phyloP scores from a whole-genome alignment of 2,797 vertebrate species.

The Apogon talboti region DNA sequence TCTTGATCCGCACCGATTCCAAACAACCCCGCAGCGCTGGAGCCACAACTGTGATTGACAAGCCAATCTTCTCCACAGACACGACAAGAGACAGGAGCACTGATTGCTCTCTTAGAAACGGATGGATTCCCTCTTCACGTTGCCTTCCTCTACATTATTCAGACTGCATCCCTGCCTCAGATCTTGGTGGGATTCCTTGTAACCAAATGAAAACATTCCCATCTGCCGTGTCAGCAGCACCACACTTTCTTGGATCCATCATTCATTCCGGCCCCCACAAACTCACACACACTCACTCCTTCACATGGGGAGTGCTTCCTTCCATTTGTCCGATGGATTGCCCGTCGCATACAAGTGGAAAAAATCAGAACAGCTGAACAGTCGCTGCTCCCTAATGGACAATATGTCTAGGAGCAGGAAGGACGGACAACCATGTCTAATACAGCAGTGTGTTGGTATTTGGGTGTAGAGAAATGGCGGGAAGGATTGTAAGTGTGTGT shows the following conservation, averaged over 20 bases:
- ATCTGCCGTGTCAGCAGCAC: constrained; percentile 74
- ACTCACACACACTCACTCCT: constrained; percentile 40
- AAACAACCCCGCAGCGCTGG: constrained; percentile 36
- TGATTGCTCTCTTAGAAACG: constrained; percentile 47
- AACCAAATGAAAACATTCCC: constrained; percentile 78
- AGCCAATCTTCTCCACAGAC: constrained; percentile 39
- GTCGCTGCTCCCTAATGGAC: constrained; percentile 42
- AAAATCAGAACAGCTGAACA: constrained; percentile 72
- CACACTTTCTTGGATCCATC: constrained; percentile 64
- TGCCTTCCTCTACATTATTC: constrained; percentile 43
- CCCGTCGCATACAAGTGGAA: constrained; percentile 35
- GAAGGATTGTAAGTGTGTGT: constrained; percentile 21
- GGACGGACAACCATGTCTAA: constrained; percentile 41
- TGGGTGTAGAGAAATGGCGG: constrained; percentile 37
- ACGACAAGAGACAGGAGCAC: constrained; percentile 26
- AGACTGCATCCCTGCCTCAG: constrained; percentile 41
- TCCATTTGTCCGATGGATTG: constrained; percentile 59
- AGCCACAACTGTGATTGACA: constrained; percentile 55
- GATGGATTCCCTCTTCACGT: constrained; percentile 40
- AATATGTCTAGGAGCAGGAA: constrained; percentile 57
- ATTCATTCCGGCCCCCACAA: constrained; percentile 55
- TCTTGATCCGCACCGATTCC: constrained; percentile 41
- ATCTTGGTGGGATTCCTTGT: constrained; percentile 65
- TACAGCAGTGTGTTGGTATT: constrained; percentile 50
- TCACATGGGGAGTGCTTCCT: constrained; percentile 36